Base-by-base conservation (phyloP, 2,888 invertebrate species). In the Zhengitettix transpicula region DNA sequence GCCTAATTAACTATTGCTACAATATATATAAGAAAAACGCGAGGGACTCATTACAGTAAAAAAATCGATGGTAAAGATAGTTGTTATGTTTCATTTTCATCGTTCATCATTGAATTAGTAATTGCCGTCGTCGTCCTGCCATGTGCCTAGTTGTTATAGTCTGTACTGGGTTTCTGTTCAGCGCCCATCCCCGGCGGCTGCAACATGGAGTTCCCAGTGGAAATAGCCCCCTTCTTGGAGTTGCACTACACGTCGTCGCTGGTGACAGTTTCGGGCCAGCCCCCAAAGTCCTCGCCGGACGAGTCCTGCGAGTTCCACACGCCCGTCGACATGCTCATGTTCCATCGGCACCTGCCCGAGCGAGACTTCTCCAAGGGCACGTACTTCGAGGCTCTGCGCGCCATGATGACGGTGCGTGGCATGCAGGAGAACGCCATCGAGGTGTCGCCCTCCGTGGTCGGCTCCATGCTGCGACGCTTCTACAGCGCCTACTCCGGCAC, bases 141-240 rank as follows among this genome's bases (percentile, higher is more conserved):
- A 14, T 40, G 63, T 65, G n/a, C n/a, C n/a, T n/a, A n/a, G n/a
- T n/a, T n/a, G n/a, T n/a, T n/a, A n/a, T n/a, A n/a, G n/a, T n/a
- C n/a, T n/a, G n/a, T n/a, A n/a, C 65, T 65, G 62, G 58, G 66
- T 67, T 65, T 67, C 64, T 58, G 66, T 75, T 62, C 71, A 89
- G 89, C 81, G 69, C 89, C 89, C 0, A 74, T 87, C 64, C 87
- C 89, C 16, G 89, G 89, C 51, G 89, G 86, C 16, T 89, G 89
- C 69, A 88, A 86, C 68, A 77, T 84, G 78, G 84, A 84, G 67
- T 82, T 82, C 65, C 71, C 79, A 52, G 68, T 80, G 15, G 73
- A 78, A 64, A 75, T 78, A 64, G 79, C 84, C 10, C 85, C 89
- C 0, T 84, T 76, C 67, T 75, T 83, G 67, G 71, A 71, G 57